Percentiles rank a stretch among this genome's conserved stretches.
These are phyloP conservation scores for Abscondita cerata DNA, from an alignment of 2,888 invertebrate genomes.

Conservation along the genomic window DNA sequence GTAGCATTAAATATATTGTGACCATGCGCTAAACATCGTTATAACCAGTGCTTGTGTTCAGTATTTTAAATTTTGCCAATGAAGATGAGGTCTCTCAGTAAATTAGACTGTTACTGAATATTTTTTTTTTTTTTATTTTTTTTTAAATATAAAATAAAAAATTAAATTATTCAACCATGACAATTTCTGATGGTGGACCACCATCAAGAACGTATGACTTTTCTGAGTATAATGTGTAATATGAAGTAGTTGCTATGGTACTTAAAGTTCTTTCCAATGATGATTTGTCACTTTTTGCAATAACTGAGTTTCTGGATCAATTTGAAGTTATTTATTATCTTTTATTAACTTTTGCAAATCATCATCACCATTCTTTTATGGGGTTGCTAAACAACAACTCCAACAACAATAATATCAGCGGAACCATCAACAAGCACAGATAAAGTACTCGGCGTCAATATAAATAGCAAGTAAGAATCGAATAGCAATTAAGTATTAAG, in stretches of 20 bases:
- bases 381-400: too few species aligned
- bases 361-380: too few species aligned
- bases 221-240: constrained; percentile 11
- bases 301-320: constrained; percentile 8
- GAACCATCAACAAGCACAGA: constrained; percentile 7
- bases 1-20: constrained; percentile 5
- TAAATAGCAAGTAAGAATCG: too few species aligned
- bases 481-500: too few species aligned
- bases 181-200: constrained; percentile 5
- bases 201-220: constrained; percentile 8
- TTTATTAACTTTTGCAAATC: too few species aligned
- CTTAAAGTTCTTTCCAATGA: constrained; percentile 13
- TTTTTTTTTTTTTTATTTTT: not conserved
- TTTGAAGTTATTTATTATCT: too few species aligned
- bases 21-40: constrained; percentile 10
- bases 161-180: too few species aligned
- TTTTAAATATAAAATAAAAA: too few species aligned
- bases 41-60: constrained; percentile 7
- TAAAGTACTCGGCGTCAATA: too few species aligned
- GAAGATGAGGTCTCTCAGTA: not conserved
- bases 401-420: too few species aligned
- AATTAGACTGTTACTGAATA: not conserved
- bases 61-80: not conserved
- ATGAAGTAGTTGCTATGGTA: constrained; percentile 10
- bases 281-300: constrained; percentile 13